Conservation (phyloP, 2,797 vertebrate genomes). For the Sebastes matsubarae region DNA sequence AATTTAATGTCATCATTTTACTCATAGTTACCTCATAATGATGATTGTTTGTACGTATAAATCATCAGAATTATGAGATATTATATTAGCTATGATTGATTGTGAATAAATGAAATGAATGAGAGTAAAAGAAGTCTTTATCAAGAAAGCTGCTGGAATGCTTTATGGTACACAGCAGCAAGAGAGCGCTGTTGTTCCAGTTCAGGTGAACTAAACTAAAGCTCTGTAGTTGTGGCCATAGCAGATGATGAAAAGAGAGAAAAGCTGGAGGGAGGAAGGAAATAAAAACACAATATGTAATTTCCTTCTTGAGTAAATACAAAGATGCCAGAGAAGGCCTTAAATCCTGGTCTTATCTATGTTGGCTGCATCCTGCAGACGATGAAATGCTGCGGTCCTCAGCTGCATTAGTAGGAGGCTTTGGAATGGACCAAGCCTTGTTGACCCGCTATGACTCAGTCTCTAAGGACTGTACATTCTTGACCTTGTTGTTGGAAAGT, state of each 20-base stretch:
- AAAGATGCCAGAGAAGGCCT: background rate
- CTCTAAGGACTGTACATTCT: background rate
- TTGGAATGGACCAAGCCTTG: background rate
- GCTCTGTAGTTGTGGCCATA: background rate
- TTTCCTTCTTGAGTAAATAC: background rate
- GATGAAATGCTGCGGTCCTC: too few relatives aligned
- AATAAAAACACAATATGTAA: background rate
- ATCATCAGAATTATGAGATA: background rate
- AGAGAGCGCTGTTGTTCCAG: slow-evolving; percentile 20
- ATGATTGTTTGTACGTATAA: accelerated
- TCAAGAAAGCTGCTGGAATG: background rate
- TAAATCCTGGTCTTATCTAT: background rate
- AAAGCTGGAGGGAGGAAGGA: background rate
- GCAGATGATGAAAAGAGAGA: background rate
- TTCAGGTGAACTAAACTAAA: background rate
- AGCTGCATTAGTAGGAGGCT: background rate
- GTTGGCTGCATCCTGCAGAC: background rate
- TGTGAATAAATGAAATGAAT: background rate
- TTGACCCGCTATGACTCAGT: background rate
- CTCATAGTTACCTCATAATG: too few relatives aligned
- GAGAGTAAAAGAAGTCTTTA: background rate
- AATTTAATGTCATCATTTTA: too few relatives aligned
- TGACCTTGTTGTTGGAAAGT: background rate
- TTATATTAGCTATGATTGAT: background rate
- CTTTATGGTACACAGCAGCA: background rate